These are phyloP conservation scores for Percopsis omiscomaycus DNA, from an alignment of 2,797 vertebrate species.

Conservation along the genomic window DNA sequence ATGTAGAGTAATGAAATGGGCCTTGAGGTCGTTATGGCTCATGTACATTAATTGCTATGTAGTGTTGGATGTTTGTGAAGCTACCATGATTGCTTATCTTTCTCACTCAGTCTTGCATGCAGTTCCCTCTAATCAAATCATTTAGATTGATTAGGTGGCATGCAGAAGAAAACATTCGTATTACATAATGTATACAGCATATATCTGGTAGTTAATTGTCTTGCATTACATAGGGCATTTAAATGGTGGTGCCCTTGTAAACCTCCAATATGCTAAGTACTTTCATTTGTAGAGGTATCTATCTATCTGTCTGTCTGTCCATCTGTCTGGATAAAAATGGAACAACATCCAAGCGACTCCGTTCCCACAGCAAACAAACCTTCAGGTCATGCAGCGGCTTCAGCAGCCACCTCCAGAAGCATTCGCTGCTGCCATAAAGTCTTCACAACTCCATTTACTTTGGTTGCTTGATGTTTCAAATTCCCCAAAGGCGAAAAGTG, in stretches of 20 bases:
- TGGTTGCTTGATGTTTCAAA: conserved; percentile 24
- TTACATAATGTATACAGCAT: neutral
- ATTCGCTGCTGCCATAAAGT: conserved; percentile 22
- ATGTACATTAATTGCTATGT: conserved; percentile 26
- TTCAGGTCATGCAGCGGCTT: conserved; percentile 12
- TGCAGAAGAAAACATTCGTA: neutral
- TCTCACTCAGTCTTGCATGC: conserved; percentile 6
- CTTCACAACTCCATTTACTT: conserved; percentile 22
- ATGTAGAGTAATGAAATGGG: conserved; percentile 34
- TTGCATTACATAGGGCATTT: neutral
- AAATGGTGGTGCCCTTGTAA: neutral
- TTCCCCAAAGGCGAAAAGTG: conserved; percentile 35
- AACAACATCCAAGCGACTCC: conserved; percentile 9
- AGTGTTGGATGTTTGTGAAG: conserved; percentile 15
- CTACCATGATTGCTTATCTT: conserved; percentile 8
- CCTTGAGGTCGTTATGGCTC: conserved; percentile 36
- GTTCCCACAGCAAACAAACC: conserved; percentile 14
- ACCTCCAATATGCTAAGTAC: neutral
- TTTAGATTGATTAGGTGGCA: neutral
- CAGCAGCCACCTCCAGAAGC: neutral
- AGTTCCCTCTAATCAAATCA: neutral
- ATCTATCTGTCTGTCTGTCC: neutral
- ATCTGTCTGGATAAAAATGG: conserved; percentile 2
- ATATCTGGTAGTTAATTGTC: neutral
- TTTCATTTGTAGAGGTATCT: neutral